Evolutionary conservation across 2,797 vertebrate genomes (phyloP).

Genomic region (Muraenolepis orangiensis): DNA sequence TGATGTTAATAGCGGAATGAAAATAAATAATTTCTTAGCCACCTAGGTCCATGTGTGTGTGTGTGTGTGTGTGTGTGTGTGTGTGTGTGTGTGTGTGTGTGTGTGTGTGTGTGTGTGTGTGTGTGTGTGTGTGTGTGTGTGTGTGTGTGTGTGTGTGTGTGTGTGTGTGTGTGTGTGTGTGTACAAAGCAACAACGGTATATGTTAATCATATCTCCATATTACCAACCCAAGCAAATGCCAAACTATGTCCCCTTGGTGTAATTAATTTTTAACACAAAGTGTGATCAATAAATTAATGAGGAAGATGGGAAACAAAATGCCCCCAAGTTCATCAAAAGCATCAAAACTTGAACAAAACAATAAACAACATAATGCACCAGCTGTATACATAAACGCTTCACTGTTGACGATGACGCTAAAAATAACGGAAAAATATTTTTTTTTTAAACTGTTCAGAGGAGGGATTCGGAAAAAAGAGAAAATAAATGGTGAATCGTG

Average conservation of each 20-base stretch:
- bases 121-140: too few species aligned
- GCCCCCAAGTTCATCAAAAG: background rate
- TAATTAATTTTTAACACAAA: background rate
- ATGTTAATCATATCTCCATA: background rate
- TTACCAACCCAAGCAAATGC: background rate
- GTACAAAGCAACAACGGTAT: background rate
- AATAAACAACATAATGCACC: background rate
- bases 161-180: background rate
- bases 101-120: too few species aligned
- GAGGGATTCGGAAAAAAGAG: background rate
- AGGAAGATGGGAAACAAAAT: background rate
- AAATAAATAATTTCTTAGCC: background rate
- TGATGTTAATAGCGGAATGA: background rate
- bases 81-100: too few species aligned
- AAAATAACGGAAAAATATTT: too few species aligned
- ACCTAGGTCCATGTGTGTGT: too few species aligned
- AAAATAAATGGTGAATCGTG: conserved; percentile 5
- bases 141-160: too few species aligned
- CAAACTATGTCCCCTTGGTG: background rate
- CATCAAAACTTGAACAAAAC: background rate
- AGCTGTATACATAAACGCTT: background rate
- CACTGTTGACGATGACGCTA: background rate
- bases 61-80: too few species aligned
- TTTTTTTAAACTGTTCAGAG: too few species aligned
- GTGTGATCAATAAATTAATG: background rate